Conservation (phyloP, 2,113 vertebrate genomes). For the Sminthopsis crassicaudata region DNA sequence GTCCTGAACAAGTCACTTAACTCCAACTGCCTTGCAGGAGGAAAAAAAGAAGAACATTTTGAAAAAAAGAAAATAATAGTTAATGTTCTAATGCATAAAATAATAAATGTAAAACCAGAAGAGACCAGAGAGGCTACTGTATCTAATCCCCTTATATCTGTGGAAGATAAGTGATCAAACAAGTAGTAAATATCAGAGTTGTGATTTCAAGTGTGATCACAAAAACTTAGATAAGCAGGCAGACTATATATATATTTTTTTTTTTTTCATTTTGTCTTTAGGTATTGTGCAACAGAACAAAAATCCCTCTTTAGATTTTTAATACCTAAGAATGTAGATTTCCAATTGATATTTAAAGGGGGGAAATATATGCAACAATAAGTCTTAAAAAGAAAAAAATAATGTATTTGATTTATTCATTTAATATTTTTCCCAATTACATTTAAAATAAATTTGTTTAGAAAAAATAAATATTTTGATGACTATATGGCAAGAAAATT, state of each 20-base stretch:
- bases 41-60: no score
- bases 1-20: no score
- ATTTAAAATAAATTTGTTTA: neutral
- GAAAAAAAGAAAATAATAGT: no score
- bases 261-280: neutral
- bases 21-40: no score
- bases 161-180: neutral
- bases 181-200: neutral
- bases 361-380: neutral
- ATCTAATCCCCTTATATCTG: neutral
- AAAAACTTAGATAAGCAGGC: neutral
- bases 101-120: neutral
- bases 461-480: slow-evolving; percentile 3
- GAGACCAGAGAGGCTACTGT: neutral
- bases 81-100: neutral
- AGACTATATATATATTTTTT: neutral
- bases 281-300: neutral
- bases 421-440: no score
- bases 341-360: slow-evolving; percentile 9
- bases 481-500: slow-evolving; percentile 40
- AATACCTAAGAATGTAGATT: neutral
- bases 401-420: no score
- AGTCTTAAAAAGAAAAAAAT: no score
- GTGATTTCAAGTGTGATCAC: neutral
- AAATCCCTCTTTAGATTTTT: slow-evolving; percentile 8